phyloP scores from a whole-genome alignment of 2,888 invertebrate species.

The Apotomis turbidana region DNA sequence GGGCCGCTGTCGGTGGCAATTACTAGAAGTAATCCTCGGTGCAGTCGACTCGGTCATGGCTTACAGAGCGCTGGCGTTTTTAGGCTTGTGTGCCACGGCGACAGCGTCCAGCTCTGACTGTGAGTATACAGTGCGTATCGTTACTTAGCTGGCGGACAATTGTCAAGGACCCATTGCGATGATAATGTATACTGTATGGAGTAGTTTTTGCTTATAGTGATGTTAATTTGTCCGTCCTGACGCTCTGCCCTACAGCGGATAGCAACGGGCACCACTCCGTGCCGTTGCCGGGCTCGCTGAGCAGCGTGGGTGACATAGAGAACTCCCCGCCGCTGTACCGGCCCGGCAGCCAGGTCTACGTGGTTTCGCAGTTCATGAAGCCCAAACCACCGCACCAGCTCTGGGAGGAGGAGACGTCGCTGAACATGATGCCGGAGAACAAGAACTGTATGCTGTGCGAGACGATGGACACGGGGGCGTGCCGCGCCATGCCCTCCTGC shows the following conservation, averaged over 20 bases:
- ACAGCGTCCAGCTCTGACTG: slow-evolving; percentile 1
- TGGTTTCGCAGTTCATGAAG: slow-evolving; percentile 73
- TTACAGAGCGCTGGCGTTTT: background rate
- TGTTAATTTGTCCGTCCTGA: too few relatives aligned
- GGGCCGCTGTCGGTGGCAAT: background rate
- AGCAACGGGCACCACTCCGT: slow-evolving; percentile 40
- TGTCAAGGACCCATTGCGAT: background rate
- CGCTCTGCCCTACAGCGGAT: background rate
- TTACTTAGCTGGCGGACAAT: background rate
- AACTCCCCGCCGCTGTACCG: slow-evolving; percentile 70
- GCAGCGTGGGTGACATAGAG: slow-evolving; percentile 69
- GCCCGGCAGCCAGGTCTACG: slow-evolving; percentile 77
- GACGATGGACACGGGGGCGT: slow-evolving; percentile 73
- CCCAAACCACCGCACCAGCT: slow-evolving; percentile 76
- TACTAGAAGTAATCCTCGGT: background rate
- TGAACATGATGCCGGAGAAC: slow-evolving; percentile 69
- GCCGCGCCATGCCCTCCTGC: slow-evolving; percentile 75
- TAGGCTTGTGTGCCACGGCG: background rate
- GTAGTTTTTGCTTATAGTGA: too few relatives aligned
- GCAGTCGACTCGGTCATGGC: slow-evolving; percentile 2
- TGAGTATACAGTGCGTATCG: slow-evolving; percentile 30
- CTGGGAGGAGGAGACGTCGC: slow-evolving; percentile 76
- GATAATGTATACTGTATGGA: background rate
- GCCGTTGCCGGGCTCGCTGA: slow-evolving; percentile 69
- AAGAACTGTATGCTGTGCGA: slow-evolving; percentile 77